Evolutionary conservation across 1,140 invertebrate genomes (phyloP), one percentile per base, ranked within the genome.

Genomic region (Drosophila paulistorum): DNA sequence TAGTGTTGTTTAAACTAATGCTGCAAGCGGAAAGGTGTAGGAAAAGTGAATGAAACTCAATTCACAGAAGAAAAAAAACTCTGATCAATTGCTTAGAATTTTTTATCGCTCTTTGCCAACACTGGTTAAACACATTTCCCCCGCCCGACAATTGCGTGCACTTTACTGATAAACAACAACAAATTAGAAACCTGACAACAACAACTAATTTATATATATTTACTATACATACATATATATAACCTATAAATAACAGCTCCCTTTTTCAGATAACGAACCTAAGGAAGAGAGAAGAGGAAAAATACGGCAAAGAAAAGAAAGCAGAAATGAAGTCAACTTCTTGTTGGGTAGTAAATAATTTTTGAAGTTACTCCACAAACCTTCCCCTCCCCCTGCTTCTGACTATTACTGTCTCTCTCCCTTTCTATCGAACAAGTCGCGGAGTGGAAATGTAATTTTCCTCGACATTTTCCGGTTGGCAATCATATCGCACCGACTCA

Each of bases 401-500:
- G 20, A 30, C 17, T 39, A 54, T 57, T 51, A 54, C 23, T 39
- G 30, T 61, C 55, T 23, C 10, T 17, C 17, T 48, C 45, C 7
- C 45, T 51, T 20, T 51, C n/a, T 51, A 51, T 51, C 17, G 45
- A 10, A 51, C 55, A 65, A 54, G 66, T 63, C 68, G 68, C 66
- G 71, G 45, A 51, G 45, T 83, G 79, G 77, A 87, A 87, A 89
- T 87, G 80, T 87, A 87, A 87, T 87, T 89, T 86, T 86, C 83
- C 75, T 79, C 77, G 83, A 79, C 83, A 87, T 87, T 82, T 86
- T 86, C 83, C 83, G 83, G 83, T 86, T 86, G 79, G 83, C 83
- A 86, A 87, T 86, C 83, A 86, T 86, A 87, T 86, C 83, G 83
- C 84, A 76, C 72, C 83, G 79, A 13, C 42, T 17, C 73, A 71